Base-by-base conservation (phyloP, 2,113 vertebrate species). In the Sinocyclocheilus anophthalmus region DNA sequence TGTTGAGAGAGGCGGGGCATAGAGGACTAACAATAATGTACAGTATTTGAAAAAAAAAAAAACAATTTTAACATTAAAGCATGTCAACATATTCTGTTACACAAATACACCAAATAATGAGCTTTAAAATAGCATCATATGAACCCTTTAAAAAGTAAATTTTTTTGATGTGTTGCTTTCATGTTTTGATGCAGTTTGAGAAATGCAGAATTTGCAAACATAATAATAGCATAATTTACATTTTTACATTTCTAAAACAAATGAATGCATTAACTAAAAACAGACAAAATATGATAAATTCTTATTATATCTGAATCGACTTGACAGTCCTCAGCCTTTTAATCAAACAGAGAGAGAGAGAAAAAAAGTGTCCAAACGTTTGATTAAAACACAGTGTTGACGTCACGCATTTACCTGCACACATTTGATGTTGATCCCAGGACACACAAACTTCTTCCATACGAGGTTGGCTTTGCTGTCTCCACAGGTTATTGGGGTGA, bases 391-490 rank as follows among this genome's bases (percentile, higher is more conserved):
- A 42, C 9, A 42, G 30, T 33, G 69, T 12, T 2, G 3, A 22
- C 0, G 24, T 73, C 37, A 59, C 4, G 10, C n/a, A 57, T 69
- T 85, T 65, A n/a, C 98, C 96, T 99, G 97, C 30, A 99, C 97
- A n/a, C 98, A 99, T 86, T n/a, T 99, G 61, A 99, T 96, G 0
- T 99, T 99, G 92, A 99, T 99, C 55, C 98, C n/a, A n/a, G 98
- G 98, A 85, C 98, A 99, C 83, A 99, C n/a, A 50, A 99, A 99
- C 91, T 99, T 99, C 88, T 97, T 97, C 98, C 98, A 99, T 83
- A 99, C 95, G 33, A 99, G 95, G 76, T 96, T 97, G 88, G 97
- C 98, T 90, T n/a, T 98, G 94, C 95, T 97, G 50, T 99, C 98
- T 39, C 98, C n/a, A 0, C 98, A n/a, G 79, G 98, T 99, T 91